Evolutionary conservation across 2,113 vertebrate genomes (phyloP).

Genomic region (Tachysurus fulvidraco): DNA sequence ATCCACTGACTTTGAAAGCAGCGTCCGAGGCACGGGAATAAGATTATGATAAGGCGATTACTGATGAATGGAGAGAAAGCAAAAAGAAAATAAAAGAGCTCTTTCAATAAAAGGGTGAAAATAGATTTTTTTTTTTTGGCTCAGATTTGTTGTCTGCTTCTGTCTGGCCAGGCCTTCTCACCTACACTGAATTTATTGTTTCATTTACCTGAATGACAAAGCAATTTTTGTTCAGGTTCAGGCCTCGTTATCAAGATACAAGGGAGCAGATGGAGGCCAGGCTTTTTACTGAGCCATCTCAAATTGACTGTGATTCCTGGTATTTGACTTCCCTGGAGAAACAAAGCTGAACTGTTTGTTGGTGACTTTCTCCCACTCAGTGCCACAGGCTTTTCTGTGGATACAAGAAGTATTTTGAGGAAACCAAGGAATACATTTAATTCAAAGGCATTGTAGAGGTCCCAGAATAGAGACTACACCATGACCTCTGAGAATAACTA

Average conservation of each 20-base stretch:
- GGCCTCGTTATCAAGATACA: slow-evolving; percentile 50
- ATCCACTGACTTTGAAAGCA: slow-evolving; percentile 19
- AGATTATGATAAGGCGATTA: slow-evolving; percentile 42
- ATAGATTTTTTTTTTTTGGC: slow-evolving; percentile 20
- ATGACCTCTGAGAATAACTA: background rate
- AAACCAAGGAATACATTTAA: slow-evolving; percentile 25
- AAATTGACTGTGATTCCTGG: slow-evolving; percentile 53
- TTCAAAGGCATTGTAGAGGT: slow-evolving; percentile 33
- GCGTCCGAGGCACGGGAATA: slow-evolving; percentile 20
- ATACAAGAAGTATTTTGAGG: slow-evolving; percentile 5
- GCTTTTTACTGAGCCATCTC: slow-evolving; percentile 50
- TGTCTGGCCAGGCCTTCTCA: slow-evolving; percentile 36
- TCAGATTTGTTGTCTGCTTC: slow-evolving; percentile 21
- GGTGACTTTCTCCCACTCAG: slow-evolving; percentile 33
- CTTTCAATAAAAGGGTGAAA: slow-evolving; percentile 22
- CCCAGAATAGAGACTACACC: background rate
- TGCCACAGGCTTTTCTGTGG: slow-evolving; percentile 6
- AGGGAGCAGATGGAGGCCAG: slow-evolving; percentile 53
- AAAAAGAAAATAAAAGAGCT: background rate
- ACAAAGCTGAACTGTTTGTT: slow-evolving; percentile 48
- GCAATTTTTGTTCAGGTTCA: slow-evolving; percentile 48
- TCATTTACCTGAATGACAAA: slow-evolving; percentile 54
- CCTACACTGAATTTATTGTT: slow-evolving; percentile 51
- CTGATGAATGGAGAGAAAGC: slow-evolving; percentile 20
- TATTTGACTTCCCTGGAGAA: slow-evolving; percentile 48